Evolutionary conservation across 2,113 vertebrate species (phyloP).

Genomic region (Prunella fulvescens): DNA sequence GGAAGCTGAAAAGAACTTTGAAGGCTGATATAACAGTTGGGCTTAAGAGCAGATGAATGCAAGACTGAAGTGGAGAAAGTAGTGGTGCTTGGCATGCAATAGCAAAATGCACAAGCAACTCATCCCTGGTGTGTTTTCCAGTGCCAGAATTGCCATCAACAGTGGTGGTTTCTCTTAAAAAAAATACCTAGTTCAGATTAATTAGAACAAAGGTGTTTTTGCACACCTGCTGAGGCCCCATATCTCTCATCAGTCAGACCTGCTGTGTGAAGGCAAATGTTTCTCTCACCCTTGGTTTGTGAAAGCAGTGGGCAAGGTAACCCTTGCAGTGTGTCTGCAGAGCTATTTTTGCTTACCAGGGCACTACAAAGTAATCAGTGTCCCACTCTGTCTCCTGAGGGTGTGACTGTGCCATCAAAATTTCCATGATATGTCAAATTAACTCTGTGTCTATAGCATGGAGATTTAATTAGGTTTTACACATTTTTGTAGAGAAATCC

Average conservation of each 20-base stretch:
- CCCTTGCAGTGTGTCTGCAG: neutral
- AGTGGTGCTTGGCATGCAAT: neutral
- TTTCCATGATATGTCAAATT: neutral
- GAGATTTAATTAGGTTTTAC: neutral
- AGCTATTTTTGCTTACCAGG: neutral
- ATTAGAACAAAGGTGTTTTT: neutral
- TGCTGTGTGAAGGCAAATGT: neutral
- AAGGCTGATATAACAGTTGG: neutral
- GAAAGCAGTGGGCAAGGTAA: neutral
- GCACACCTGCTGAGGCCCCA: neutral
- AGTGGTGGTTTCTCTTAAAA: neutral
- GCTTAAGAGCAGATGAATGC: neutral
- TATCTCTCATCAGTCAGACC: neutral
- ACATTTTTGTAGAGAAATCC: neutral
- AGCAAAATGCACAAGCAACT: accelerated
- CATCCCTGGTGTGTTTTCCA: neutral
- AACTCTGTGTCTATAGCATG: neutral
- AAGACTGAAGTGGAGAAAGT: neutral
- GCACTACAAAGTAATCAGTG: neutral
- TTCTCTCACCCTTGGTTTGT: neutral
- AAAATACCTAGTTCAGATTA: neutral
- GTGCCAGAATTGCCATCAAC: neutral
- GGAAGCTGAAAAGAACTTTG: neutral
- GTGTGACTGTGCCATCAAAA: neutral
- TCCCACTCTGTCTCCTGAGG: neutral